A percentile compares a stretch with the other conserved stretches of the same genome.
Evolutionary conservation across 2,113 vertebrate genomes (phyloP).

Genomic region (Gymnocephalus cernua): DNA sequence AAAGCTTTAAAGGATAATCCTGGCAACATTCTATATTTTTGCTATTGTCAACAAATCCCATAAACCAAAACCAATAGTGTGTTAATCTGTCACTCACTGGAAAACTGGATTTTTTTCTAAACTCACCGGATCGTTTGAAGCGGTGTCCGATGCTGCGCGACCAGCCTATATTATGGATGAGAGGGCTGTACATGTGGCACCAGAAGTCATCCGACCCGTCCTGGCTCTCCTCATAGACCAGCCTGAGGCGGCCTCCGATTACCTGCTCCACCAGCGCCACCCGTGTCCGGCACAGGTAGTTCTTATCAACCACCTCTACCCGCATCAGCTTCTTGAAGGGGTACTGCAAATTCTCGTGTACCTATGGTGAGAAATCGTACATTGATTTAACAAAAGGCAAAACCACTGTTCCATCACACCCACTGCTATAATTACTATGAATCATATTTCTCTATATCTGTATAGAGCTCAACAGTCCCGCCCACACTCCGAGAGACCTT

Average conservation of each 20-base stretch:
- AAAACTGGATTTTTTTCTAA: no score
- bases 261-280: conserved; percentile 96
- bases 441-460: no score
- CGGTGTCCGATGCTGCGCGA: conserved; percentile 97
- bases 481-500: no score
- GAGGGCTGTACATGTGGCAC: conserved; percentile 98
- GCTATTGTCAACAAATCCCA: not conserved
- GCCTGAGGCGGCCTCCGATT: conserved; percentile 92
- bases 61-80: no score
- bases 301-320: conserved; percentile 98
- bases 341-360: conserved; percentile 96
- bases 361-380: conserved; percentile 75
- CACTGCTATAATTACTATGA: no score
- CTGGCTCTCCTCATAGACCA: conserved; percentile 97
- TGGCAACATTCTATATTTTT: not conserved
- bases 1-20: not conserved
- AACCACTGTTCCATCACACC: no score
- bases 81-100: no score
- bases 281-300: conserved; percentile 95
- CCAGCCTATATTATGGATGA: conserved; percentile 97
- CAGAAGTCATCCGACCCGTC: conserved; percentile 97
- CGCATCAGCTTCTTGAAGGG: conserved; percentile 97
- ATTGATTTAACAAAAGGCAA: not conserved
- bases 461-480: no score
- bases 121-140: conserved; percentile 96